Evolutionary conservation across 2,113 vertebrate species (phyloP).

Genomic region (Leptocoma aspasia): DNA sequence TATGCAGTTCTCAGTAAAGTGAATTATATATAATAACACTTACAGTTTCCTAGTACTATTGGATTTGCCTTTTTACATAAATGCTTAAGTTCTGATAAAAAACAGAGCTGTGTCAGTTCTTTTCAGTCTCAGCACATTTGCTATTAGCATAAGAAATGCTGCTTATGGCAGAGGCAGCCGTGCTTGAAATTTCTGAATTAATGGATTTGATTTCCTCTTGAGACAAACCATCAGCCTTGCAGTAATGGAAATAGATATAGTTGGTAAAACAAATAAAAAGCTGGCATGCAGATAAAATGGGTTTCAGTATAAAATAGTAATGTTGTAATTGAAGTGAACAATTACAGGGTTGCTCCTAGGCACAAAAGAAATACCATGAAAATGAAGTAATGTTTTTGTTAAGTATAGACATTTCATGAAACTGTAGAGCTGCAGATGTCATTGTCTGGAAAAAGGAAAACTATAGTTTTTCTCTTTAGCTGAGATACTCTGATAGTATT

Average conservation of each 20-base stretch:
- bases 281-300: slow-evolving; percentile 80
- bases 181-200: slow-evolving; percentile 87
- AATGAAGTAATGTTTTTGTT: slow-evolving; percentile 80
- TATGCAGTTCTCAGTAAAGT: slow-evolving; percentile 64
- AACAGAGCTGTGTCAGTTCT: slow-evolving; percentile 72
- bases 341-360: slow-evolving; percentile 78
- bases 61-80: slow-evolving; percentile 78
- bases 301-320: slow-evolving; percentile 81
- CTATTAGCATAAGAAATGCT: slow-evolving; percentile 83
- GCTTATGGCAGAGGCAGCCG: slow-evolving; percentile 78
- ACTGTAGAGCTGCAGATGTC: slow-evolving; percentile 69
- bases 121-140: slow-evolving; percentile 76
- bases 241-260: slow-evolving; percentile 84
- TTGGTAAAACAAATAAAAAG: slow-evolving; percentile 85
- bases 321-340: slow-evolving; percentile 81
- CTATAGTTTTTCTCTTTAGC: slow-evolving; percentile 58
- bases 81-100: slow-evolving; percentile 79
- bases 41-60: slow-evolving; percentile 73
- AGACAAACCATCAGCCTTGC: slow-evolving; percentile 82
- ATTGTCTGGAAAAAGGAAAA: slow-evolving; percentile 63
- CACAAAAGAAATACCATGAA: slow-evolving; percentile 77
- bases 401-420: slow-evolving; percentile 65
- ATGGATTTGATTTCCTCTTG: slow-evolving; percentile 84
- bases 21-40: slow-evolving; percentile 76
- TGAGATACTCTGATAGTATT: slow-evolving; percentile 64